These are phyloP conservation scores for Anguilla megastoma DNA, from an alignment of 2,797 vertebrate species.

Conservation along the genomic window DNA sequence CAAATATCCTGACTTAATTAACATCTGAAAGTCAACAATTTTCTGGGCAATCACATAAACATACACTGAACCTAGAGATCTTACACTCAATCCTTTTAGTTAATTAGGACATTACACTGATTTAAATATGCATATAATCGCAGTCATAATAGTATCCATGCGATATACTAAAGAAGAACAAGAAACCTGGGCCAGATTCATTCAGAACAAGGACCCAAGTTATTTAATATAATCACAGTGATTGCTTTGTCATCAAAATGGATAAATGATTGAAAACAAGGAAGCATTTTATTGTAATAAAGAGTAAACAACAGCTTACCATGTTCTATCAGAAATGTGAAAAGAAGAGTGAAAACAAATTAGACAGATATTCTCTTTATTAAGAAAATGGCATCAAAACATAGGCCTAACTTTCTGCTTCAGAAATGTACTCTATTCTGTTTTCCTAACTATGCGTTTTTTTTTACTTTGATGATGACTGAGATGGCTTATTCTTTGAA, in stretches of 20 bases:
- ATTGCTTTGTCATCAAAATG: neutral
- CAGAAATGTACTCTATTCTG: neutral
- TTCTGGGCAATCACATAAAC: neutral
- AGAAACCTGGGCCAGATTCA: neutral
- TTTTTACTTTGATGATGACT: neutral
- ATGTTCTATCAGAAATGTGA: neutral
- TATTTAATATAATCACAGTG: neutral
- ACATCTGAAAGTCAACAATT: neutral
- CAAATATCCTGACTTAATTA: neutral
- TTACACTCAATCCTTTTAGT: neutral
- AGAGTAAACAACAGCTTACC: neutral
- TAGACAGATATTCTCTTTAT: neutral
- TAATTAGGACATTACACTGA: neutral
- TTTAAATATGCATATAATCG: neutral
- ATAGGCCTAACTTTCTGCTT: neutral
- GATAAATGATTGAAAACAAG: neutral
- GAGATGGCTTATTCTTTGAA: neutral
- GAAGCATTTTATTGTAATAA: neutral
- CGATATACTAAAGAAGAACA: neutral
- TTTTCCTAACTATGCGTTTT: neutral
- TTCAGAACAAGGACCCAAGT: neutral
- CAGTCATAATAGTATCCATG: too few species aligned
- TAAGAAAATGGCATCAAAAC: too few species aligned
- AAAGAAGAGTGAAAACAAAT: neutral
- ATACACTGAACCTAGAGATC: neutral